Conservation (phyloP, 2,797 vertebrate genomes). For the Crypturellus tataupa region DNA sequence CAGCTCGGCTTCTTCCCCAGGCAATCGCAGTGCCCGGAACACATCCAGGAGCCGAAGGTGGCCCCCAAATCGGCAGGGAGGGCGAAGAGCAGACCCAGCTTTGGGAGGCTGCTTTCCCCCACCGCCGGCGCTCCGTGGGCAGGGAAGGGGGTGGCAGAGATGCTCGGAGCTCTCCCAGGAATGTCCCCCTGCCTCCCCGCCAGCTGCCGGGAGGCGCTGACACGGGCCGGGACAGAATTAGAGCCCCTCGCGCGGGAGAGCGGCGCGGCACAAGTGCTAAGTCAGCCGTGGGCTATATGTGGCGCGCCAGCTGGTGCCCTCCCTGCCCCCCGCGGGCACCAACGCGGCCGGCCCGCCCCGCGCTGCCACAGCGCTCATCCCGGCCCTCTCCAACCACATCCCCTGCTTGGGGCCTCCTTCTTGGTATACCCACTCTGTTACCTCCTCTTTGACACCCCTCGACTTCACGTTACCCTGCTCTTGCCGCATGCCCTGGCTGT, state of each 20-base stretch:
- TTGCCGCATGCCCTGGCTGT: neutral
- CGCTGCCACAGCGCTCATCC: too few relatives aligned
- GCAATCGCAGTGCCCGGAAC: accelerated
- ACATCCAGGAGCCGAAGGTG: neutral
- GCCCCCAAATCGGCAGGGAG: neutral
- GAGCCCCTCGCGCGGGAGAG: conserved; percentile 76
- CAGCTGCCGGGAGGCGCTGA: conserved; percentile 57
- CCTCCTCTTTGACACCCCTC: neutral
- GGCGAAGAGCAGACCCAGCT: neutral
- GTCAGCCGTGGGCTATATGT: conserved; percentile 76
- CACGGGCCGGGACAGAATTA: conserved; percentile 77
- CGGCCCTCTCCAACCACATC: neutral
- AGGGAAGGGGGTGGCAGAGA: accelerated
- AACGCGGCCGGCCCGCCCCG: neutral
- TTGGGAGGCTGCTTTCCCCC: neutral
- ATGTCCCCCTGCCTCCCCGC: conserved; percentile 34
- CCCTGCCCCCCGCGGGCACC: neutral
- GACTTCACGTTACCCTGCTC: neutral
- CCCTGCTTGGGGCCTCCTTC: neutral
- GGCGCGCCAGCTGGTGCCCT: conserved; percentile 69
- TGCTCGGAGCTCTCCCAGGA: neutral
- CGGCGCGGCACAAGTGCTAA: conserved; percentile 67
- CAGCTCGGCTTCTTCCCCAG: neutral
- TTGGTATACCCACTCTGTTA: neutral
- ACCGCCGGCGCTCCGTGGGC: neutral